These are phyloP conservation scores for Deroptyus accipitrinus DNA, from an alignment of 2,113 vertebrate species.

Conservation along the genomic window DNA sequence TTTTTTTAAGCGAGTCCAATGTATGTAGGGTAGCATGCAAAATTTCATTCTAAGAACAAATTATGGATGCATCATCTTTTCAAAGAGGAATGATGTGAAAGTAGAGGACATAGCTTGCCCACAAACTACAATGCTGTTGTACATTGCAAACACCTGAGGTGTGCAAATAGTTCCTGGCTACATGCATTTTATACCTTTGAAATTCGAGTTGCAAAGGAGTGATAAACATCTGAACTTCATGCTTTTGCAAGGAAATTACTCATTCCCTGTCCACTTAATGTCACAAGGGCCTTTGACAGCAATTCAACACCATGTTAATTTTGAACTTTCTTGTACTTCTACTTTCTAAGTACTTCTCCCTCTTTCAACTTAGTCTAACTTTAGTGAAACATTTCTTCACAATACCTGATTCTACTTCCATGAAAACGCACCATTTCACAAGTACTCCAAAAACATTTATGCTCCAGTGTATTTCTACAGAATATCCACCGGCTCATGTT, in stretches of 20 bases:
- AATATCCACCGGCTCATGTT: not conserved
- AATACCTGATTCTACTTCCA: not conserved
- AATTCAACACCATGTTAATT: conserved; percentile 2
- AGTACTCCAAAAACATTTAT: not conserved
- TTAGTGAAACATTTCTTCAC: not conserved
- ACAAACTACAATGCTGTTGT: not conserved
- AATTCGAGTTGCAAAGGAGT: not conserved
- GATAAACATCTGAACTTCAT: not conserved
- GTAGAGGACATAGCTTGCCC: not conserved
- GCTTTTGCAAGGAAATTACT: not conserved
- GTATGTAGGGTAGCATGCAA: not conserved
- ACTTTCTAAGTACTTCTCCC: not conserved
- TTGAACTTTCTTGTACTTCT: not conserved
- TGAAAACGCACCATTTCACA: not conserved
- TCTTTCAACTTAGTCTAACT: not conserved
- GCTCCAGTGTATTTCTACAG: not conserved
- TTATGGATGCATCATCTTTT: not conserved
- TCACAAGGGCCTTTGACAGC: not conserved
- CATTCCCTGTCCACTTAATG: not conserved
- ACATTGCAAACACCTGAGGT: not conserved
- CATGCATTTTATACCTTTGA: not conserved
- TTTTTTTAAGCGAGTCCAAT: not conserved
- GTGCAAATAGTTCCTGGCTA: not conserved
- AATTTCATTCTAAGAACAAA: not conserved
- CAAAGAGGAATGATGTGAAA: not conserved